Percentiles rank a stretch among this genome's conserved stretches.
These are phyloP conservation scores for Prionchulus punctatus DNA, from an alignment of 2,888 invertebrate species.

Conservation along the genomic window DNA sequence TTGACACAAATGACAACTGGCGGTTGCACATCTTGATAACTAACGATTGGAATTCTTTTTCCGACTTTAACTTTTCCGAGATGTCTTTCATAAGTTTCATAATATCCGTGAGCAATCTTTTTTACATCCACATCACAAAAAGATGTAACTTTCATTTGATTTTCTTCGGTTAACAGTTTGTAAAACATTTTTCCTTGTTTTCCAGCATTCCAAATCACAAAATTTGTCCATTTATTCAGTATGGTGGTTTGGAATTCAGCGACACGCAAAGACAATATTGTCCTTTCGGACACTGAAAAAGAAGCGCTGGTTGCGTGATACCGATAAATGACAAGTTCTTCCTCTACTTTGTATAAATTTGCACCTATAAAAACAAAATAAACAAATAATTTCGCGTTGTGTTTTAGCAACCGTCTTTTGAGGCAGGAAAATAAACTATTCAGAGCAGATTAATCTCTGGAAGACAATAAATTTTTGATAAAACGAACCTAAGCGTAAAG, in stretches of 20 bases:
- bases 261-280: slow-evolving; percentile 49
- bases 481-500: slow-evolving; percentile 48
- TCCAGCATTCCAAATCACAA: slow-evolving; percentile 70
- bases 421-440: no score
- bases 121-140: slow-evolving; percentile 64
- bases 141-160: slow-evolving; percentile 36
- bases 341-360: slow-evolving; percentile 44
- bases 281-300: slow-evolving; percentile 37
- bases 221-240: slow-evolving; percentile 44
- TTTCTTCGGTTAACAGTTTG: slow-evolving; percentile 36
- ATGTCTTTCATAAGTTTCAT: slow-evolving; percentile 46
- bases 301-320: slow-evolving; percentile 47
- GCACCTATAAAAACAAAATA: no score
- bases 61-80: slow-evolving; percentile 21
- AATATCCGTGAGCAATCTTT: slow-evolving; percentile 50
- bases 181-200: slow-evolving; percentile 58
- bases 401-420: no score
- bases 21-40: slow-evolving; percentile 48
- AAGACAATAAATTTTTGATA: no score
- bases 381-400: no score
- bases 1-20: slow-evolving; percentile 66
- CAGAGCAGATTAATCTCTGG: no score
- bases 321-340: slow-evolving; percentile 40
- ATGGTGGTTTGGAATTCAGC: slow-evolving; percentile 41
- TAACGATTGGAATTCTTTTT: slow-evolving; percentile 48